Percentiles rank a stretch among this genome's conserved stretches.
Evolutionary conservation across 2,888 invertebrate species (phyloP).

Genomic region (Epinotia bilunana): DNA sequence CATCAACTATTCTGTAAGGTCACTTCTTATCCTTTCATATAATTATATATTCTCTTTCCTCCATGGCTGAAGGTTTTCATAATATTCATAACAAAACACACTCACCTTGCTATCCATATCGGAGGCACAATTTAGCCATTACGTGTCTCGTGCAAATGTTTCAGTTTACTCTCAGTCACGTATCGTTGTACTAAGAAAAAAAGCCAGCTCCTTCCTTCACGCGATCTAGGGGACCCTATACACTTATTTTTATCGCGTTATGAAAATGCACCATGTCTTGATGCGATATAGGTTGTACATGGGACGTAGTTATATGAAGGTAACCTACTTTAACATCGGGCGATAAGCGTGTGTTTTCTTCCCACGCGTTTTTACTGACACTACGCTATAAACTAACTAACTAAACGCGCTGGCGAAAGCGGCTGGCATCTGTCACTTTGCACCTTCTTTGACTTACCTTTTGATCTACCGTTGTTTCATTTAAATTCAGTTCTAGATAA

Average conservation of each 20-base stretch:
- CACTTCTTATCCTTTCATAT: too few species aligned
- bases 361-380: too few species aligned
- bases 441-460: too few species aligned
- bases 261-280: not conserved
- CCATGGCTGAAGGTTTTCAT: not conserved
- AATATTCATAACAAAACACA: conserved; percentile 30
- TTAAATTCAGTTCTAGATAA: too few species aligned
- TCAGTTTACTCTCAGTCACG: conserved; percentile 59
- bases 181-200: conserved; percentile 55
- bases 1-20: too few species aligned
- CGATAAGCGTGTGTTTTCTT: too few species aligned
- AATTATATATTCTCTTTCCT: not conserved
- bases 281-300: not conserved
- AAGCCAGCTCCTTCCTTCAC: conserved; percentile 51
- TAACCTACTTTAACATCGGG: too few species aligned
- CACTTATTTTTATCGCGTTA: conserved; percentile 24
- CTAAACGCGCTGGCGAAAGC: too few species aligned
- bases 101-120: conserved; percentile 53
- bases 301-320: not conserved
- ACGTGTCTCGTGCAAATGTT: conserved; percentile 61
- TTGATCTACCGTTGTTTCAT: too few species aligned
- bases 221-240: conserved; percentile 47
- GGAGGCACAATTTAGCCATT: conserved; percentile 61
- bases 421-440: conserved; percentile 31
- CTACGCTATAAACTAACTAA: too few species aligned